phyloP scores from a whole-genome alignment of 2,888 invertebrate species.

The Drosophila differens region DNA sequence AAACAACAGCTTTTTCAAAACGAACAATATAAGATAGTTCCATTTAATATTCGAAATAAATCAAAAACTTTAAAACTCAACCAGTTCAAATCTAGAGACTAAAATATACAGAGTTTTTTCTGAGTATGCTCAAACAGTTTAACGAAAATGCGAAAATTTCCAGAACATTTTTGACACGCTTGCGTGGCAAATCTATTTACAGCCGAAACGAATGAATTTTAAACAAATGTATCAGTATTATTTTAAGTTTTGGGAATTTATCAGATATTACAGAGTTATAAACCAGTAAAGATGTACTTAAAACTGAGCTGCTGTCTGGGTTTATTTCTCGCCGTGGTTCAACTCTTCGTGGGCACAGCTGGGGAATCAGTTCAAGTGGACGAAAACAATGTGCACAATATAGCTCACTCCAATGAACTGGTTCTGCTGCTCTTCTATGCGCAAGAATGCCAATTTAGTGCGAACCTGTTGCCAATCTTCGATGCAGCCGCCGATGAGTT shows the following conservation, averaged over 20 bases:
- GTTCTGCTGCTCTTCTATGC: constrained; percentile 99
- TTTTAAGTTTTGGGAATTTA: background rate
- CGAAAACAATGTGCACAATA: constrained; percentile 6
- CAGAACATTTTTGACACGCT: background rate
- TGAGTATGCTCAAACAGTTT: background rate
- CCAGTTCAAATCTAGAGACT: background rate
- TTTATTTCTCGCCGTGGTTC: constrained; percentile 1
- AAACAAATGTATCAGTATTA: background rate
- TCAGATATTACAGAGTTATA: background rate
- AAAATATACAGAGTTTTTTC: background rate
- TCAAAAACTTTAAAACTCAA: background rate
- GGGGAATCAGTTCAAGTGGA: constrained; percentile 23
- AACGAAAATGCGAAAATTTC: background rate
- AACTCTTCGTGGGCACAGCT: background rate
- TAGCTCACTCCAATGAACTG: constrained; percentile 89
- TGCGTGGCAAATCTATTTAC: constrained; percentile 18
- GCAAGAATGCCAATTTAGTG: constrained; percentile 98
- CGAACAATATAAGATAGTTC: background rate
- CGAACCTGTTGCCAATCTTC: constrained; percentile 95
- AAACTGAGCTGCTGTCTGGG: background rate
- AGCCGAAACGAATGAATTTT: constrained; percentile 17
- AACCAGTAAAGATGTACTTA: constrained; percentile 16
- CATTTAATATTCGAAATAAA: background rate
- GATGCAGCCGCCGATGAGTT: constrained; percentile 92
- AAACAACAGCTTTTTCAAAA: background rate